Evolutionary conservation across 2,797 vertebrate genomes (phyloP).

Genomic region (Oreochromis grahami): DNA sequence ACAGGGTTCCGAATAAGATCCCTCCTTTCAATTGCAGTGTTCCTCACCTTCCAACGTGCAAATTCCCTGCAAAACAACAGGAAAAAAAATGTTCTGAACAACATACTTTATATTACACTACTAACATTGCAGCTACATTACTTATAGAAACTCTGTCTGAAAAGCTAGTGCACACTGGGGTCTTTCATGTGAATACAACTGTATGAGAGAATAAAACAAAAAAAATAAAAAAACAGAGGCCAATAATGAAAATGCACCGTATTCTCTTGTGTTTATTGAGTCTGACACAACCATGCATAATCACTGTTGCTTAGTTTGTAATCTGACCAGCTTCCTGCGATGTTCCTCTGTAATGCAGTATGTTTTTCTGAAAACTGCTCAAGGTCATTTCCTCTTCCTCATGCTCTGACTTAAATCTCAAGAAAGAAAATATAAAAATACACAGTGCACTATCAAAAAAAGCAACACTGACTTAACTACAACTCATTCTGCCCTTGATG

Average conservation of each 20-base stretch:
- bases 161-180: not conserved
- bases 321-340: not conserved
- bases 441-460: not conserved
- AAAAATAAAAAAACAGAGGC: not conserved
- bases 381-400: not conserved
- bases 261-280: not conserved
- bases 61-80: slow-evolving; percentile 84
- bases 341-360: not conserved
- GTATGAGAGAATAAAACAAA: fast-evolving
- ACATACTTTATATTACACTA: not conserved
- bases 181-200: not conserved
- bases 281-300: not conserved
- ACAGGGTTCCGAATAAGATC: slow-evolving; percentile 93
- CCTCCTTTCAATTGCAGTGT: slow-evolving; percentile 94
- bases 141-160: not conserved
- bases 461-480: not conserved
- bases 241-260: not conserved
- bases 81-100: not conserved
- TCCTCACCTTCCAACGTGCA: slow-evolving; percentile 99
- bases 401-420: not conserved
- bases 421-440: not conserved
- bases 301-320: not conserved
- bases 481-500: not conserved
- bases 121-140: not conserved
- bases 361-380: not conserved